A percentile compares a stretch with the other conserved stretches of the same genome.
Evolutionary conservation across 2,797 vertebrate species (phyloP).

Genomic region (Sebastes glaucus): DNA sequence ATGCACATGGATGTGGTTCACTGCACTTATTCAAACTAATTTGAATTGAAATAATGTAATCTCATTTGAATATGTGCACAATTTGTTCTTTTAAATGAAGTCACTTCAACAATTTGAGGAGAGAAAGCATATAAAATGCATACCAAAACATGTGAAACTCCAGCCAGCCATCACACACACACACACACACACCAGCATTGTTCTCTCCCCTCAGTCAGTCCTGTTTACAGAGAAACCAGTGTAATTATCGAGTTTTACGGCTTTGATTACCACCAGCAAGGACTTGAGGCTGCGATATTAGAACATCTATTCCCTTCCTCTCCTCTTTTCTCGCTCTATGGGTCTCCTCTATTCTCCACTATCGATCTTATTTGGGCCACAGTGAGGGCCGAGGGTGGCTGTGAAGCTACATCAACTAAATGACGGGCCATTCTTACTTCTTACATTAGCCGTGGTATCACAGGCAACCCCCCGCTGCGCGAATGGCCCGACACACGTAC

Average conservation of each 20-base stretch:
- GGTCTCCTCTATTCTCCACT: slow-evolving; percentile 41
- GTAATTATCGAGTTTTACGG: slow-evolving; percentile 70
- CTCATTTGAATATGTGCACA: slow-evolving; percentile 53
- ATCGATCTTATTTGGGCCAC: slow-evolving; percentile 61
- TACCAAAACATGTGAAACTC: not conserved
- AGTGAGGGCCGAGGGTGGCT: slow-evolving; percentile 38
- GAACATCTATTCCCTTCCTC: slow-evolving; percentile 52
- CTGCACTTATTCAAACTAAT: slow-evolving; percentile 22
- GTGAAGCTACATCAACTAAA: slow-evolving; percentile 68
- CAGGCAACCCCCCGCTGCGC: slow-evolving; percentile 31
- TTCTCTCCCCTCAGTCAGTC: slow-evolving; percentile 13
- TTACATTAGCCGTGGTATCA: slow-evolving; percentile 51
- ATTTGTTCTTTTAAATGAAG: slow-evolving; percentile 43
- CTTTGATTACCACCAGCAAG: slow-evolving; percentile 58
- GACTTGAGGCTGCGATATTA: slow-evolving; percentile 51
- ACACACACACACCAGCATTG: not conserved
- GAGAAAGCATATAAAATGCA: not conserved
- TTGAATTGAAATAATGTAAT: slow-evolving; percentile 37
- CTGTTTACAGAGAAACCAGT: slow-evolving; percentile 56
- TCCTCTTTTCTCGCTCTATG: slow-evolving; percentile 32
- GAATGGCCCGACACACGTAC: slow-evolving; percentile 35
- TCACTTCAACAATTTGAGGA: not conserved
- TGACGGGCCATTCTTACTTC: slow-evolving; percentile 59
- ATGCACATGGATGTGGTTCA: slow-evolving; percentile 12
- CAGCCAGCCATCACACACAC: not conserved